Evolutionary conservation across 1,140 invertebrate species (phyloP).

Genomic region (Antheraea mylitta): DNA sequence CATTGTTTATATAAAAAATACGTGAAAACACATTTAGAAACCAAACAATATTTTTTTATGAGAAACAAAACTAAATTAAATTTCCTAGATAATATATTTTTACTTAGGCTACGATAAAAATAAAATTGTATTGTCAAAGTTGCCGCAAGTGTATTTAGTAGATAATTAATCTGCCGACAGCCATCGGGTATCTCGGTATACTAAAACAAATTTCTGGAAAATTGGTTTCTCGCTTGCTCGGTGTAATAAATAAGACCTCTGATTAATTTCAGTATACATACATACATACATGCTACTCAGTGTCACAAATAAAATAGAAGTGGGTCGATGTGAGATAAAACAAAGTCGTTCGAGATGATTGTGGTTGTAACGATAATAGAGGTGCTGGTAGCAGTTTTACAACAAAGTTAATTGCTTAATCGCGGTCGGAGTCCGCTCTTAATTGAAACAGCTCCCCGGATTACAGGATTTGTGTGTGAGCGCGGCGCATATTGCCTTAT

Average conservation of each 20-base stretch:
- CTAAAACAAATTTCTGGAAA: neutral
- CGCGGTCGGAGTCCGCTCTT: neutral
- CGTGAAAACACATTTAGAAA: no score
- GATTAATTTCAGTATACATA: neutral
- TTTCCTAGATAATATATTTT: no score
- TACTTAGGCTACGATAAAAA: no score
- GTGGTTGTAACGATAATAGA: neutral
- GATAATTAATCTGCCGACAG: no score
- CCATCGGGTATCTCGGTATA: no score
- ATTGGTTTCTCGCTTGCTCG: neutral
- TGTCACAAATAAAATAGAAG: neutral
- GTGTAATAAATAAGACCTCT: neutral
- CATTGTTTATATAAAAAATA: no score
- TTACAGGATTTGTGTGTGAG: neutral
- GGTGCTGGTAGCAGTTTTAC: neutral
- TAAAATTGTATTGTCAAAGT: no score
- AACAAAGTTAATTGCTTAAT: conserved; percentile 2
- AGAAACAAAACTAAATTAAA: no score
- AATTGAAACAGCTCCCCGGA: neutral
- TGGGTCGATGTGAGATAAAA: no score
- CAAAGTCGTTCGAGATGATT: neutral
- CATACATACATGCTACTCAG: neutral
- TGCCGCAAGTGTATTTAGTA: no score
- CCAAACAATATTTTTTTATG: no score
- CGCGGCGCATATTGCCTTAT: neutral